phyloP scores from a whole-genome alignment of 2,797 vertebrate genomes.

The Sebastes matsubarae region DNA sequence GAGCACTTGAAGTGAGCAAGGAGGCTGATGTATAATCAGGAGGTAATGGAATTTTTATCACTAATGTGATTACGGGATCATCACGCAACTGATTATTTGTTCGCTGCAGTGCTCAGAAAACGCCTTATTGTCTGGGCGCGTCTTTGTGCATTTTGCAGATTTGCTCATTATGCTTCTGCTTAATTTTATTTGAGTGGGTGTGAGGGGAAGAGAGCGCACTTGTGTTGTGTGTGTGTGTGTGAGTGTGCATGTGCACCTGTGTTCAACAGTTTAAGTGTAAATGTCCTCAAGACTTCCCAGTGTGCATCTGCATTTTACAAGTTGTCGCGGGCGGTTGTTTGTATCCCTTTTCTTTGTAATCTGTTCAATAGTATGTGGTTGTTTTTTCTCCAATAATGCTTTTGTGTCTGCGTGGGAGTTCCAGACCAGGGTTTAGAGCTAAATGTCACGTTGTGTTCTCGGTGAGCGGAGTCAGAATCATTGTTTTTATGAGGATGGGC shows the following conservation, averaged over 20 bases:
- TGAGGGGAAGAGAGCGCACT: neutral
- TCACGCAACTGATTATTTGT: constrained; percentile 55
- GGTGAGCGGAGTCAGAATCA: constrained; percentile 57
- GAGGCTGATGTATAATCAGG: constrained; percentile 52
- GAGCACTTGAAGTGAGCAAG: constrained; percentile 30
- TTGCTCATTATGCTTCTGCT: constrained; percentile 8
- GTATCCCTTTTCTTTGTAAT: constrained; percentile 42
- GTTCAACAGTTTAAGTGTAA: constrained; percentile 23
- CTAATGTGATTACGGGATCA: constrained; percentile 70
- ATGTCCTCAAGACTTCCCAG: constrained; percentile 37
- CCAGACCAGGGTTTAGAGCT: constrained; percentile 46
- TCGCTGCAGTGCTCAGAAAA: constrained; percentile 39
- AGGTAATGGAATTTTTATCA: constrained; percentile 68
- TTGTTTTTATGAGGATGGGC: constrained; percentile 68
- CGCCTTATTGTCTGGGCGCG: constrained; percentile 13
- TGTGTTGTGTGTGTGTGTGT: neutral
- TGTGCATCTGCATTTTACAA: constrained; percentile 9
- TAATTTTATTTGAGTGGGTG: constrained; percentile 28
- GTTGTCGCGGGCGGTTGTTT: constrained; percentile 19
- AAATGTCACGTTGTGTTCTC: constrained; percentile 68
- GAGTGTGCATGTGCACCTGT: neutral
- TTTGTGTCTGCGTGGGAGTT: constrained; percentile 51
- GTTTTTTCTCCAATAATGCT: constrained; percentile 16
- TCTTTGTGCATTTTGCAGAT: constrained; percentile 30
- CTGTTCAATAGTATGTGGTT: constrained; percentile 6